Evolutionary conservation across 1,140 invertebrate species (phyloP), one percentile per base, ranked within the genome.

Genomic region (Helicoverpa zea): DNA sequence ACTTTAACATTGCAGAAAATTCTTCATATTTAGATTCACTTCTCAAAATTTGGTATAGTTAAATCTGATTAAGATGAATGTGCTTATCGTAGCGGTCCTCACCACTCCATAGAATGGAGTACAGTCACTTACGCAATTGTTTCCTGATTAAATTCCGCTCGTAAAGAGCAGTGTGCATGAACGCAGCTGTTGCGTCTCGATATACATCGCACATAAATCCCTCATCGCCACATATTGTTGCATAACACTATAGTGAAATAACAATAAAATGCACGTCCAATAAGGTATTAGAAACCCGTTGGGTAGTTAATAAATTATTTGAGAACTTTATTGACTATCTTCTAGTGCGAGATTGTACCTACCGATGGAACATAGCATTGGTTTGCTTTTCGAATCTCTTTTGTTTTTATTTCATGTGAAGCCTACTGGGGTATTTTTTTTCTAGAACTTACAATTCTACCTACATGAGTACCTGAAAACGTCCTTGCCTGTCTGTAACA

Each of bases 151-250:
- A 84, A 84, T 63, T 52, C 7, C 30, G 18, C 59, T 75, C 83
- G 80, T 88, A 85, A 88, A 89, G 81, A 82, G 79, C 81, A 82
- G 70, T 76, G 81, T 86, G 82, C 84, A 87, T 81, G 84, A 80
- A 77, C 86, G 64, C 88, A 88, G 87, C 88, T 89, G 88, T 82
- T 75, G 61, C 66, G 59, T 68, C 74, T 43, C 75, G 80, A 85
- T 84, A 86, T 49, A 68, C 83, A 85, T 83, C 54, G 79, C 84
- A 66, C 83, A 87, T 89, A 89, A 89, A 89, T 87, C 83, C 85
- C 5, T 61, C 58, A 83, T 85, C 88, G 79, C 49, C 70, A 80
- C 78, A 82, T 83, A 83, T 84, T 83, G 51, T 72, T 78, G 16
- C 23, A 10, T 23, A 43, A 13, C 12, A 63, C 35, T 35, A 29